Percentiles rank a stretch among this genome's conserved stretches.
phyloP scores from a whole-genome alignment of 2,888 invertebrate species.

The Nephrotoma appendiculata region DNA sequence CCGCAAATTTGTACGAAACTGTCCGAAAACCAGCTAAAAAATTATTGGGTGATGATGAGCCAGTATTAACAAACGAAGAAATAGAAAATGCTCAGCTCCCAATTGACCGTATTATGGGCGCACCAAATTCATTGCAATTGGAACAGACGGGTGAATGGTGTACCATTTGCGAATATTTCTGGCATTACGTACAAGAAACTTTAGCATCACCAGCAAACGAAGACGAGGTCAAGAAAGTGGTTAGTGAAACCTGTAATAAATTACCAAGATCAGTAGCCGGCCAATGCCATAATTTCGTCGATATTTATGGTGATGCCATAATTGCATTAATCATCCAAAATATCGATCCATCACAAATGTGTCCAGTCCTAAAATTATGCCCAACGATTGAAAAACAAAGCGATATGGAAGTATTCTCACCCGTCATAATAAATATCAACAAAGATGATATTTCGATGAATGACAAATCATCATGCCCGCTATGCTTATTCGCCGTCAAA shows the following conservation, averaged over 20 bases:
- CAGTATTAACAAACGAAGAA: slow-evolving; percentile 24
- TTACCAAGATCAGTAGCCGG: slow-evolving; percentile 45
- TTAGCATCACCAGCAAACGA: slow-evolving; percentile 53
- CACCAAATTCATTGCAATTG: slow-evolving; percentile 22
- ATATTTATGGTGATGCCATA: slow-evolving; percentile 64
- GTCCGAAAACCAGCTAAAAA: slow-evolving; percentile 20
- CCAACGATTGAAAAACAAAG: slow-evolving; percentile 34
- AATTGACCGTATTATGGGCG: slow-evolving; percentile 34
- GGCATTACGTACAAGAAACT: slow-evolving; percentile 63
- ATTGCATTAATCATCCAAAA: slow-evolving; percentile 62
- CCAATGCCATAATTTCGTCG: slow-evolving; percentile 60
- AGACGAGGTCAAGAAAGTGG: slow-evolving; percentile 47
- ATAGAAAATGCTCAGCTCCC: slow-evolving; percentile 34
- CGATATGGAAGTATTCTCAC: slow-evolving; percentile 39
- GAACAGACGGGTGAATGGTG: slow-evolving; percentile 41
- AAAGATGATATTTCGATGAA: slow-evolving; percentile 18
- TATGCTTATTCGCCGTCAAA: slow-evolving; percentile 70
- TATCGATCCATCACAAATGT: slow-evolving; percentile 30
- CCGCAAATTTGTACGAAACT: slow-evolving; percentile 31
- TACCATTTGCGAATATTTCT: slow-evolving; percentile 66
- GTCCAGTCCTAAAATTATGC: slow-evolving; percentile 57
- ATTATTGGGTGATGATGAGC: slow-evolving; percentile 23
- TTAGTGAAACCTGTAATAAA: slow-evolving; percentile 53
- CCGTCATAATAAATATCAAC: slow-evolving; percentile 17
- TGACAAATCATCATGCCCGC: slow-evolving; percentile 58